Conservation (phyloP, 2,888 invertebrate genomes). For the Philereme vetulata region DNA sequence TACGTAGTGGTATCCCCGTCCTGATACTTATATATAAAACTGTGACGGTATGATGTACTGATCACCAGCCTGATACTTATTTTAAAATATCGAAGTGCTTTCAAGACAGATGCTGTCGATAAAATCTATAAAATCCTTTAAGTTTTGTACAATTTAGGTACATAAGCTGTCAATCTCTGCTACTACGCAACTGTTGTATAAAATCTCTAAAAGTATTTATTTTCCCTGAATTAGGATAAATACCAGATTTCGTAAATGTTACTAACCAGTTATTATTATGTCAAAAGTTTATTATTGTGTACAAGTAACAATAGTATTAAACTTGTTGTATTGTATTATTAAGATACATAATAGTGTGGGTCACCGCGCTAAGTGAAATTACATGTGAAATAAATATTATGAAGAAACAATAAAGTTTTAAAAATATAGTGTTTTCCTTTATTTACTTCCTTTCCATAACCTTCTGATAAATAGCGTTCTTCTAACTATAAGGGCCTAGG, state of each 20-base stretch:
- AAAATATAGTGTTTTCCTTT: conserved; percentile 61
- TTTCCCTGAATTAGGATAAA: conserved; percentile 64
- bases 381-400: conserved; percentile 82
- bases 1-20: conserved; percentile 62
- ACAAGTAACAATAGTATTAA: conserved; percentile 79
- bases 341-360: conserved; percentile 65
- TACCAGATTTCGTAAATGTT: conserved; percentile 64
- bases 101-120: conserved; percentile 75
- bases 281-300: conserved; percentile 82
- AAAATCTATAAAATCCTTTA: conserved; percentile 47
- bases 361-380: conserved; percentile 68
- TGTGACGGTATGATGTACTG: conserved; percentile 22
- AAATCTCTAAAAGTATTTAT: conserved; percentile 53
- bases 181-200: conserved; percentile 55
- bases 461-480: no score
- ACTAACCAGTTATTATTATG: conserved; percentile 80
- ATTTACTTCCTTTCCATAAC: neutral
- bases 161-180: conserved; percentile 53
- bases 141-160: conserved; percentile 13
- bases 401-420: conserved; percentile 82
- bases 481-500: no score
- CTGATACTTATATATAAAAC: conserved; percentile 42
- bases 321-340: conserved; percentile 81
- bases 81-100: conserved; percentile 69
- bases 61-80: conserved; percentile 8